These are phyloP conservation scores for Podarcis muralis DNA, from an alignment of 2,113 vertebrate species.

Conservation along the genomic window DNA sequence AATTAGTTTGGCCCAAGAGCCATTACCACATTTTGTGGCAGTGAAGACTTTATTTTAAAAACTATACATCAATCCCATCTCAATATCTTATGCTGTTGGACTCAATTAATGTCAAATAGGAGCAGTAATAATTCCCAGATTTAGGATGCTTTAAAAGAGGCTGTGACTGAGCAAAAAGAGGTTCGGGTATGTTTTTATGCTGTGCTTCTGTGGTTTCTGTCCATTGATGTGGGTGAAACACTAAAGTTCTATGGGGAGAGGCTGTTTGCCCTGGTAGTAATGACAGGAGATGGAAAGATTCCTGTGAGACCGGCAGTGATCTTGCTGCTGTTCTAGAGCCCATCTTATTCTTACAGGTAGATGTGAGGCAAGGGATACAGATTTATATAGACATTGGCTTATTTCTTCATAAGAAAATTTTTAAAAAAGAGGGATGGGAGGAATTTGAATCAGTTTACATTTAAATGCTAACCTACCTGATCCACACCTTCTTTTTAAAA, in stretches of 20 bases:
- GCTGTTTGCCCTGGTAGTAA: neutral
- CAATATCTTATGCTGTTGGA: neutral
- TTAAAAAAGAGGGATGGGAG: neutral
- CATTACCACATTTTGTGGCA: neutral
- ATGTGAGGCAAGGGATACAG: neutral
- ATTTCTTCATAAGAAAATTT: neutral
- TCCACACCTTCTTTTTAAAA: too few relatives aligned
- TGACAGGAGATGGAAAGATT: neutral
- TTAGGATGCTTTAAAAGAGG: neutral
- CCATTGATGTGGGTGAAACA: too few relatives aligned
- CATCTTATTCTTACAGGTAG: too few relatives aligned
- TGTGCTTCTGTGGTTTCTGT: neutral
- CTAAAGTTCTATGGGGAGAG: neutral
- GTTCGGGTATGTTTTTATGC: neutral
- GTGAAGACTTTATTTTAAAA: neutral
- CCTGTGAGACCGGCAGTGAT: neutral
- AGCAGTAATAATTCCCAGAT: neutral
- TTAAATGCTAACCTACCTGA: too few relatives aligned
- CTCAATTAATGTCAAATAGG: neutral
- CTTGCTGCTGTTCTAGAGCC: neutral
- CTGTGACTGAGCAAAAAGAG: neutral
- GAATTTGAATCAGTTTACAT: too few relatives aligned
- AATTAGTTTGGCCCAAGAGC: neutral
- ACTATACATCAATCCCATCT: neutral
- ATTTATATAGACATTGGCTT: neutral